Conservation (phyloP, 2,797 vertebrate species). For the Hozukius guyotensis region DNA sequence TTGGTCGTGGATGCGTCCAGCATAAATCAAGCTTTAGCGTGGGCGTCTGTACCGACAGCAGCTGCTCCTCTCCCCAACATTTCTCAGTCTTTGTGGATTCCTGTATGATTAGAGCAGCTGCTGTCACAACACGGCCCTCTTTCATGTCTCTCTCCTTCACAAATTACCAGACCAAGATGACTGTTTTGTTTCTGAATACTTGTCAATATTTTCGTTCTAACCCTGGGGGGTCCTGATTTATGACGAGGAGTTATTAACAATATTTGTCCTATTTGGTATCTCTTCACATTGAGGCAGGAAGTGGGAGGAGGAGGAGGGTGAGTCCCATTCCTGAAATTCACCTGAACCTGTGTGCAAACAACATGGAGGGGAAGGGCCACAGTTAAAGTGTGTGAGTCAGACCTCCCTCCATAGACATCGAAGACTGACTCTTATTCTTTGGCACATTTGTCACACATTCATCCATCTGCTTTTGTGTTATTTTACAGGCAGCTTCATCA, state of each 20-base stretch:
- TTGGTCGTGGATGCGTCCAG: no score
- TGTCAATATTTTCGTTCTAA: slow-evolving; percentile 63
- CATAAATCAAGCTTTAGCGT: slow-evolving; percentile 11
- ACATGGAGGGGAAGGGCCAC: slow-evolving; percentile 53
- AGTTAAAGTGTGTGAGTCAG: slow-evolving; percentile 53
- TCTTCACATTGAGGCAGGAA: slow-evolving; percentile 59
- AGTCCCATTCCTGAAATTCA: slow-evolving; percentile 80
- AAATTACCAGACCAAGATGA: slow-evolving; percentile 37
- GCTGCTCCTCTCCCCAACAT: slow-evolving; percentile 38
- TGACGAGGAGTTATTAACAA: slow-evolving; percentile 70
- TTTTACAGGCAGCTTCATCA: slow-evolving; percentile 54
- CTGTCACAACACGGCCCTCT: slow-evolving; percentile 64
- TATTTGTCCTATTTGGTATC: slow-evolving; percentile 56
- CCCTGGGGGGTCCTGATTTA: slow-evolving; percentile 22
- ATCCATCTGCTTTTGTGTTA: slow-evolving; percentile 40
- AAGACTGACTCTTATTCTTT: slow-evolving; percentile 31
- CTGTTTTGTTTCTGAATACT: slow-evolving; percentile 72
- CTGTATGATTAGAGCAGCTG: slow-evolving; percentile 56
- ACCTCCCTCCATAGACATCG: slow-evolving; percentile 28
- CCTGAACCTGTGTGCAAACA: slow-evolving; percentile 77
- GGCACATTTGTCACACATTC: slow-evolving; percentile 25
- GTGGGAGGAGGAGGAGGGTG: slow-evolving; percentile 46
- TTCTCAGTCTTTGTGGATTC: slow-evolving; percentile 64
- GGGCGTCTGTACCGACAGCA: slow-evolving; percentile 37
- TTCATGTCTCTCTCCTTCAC: slow-evolving; percentile 51